Base-by-base conservation (phyloP, 1,140 invertebrate species). In the Panagrolaimus sp. region DNA sequence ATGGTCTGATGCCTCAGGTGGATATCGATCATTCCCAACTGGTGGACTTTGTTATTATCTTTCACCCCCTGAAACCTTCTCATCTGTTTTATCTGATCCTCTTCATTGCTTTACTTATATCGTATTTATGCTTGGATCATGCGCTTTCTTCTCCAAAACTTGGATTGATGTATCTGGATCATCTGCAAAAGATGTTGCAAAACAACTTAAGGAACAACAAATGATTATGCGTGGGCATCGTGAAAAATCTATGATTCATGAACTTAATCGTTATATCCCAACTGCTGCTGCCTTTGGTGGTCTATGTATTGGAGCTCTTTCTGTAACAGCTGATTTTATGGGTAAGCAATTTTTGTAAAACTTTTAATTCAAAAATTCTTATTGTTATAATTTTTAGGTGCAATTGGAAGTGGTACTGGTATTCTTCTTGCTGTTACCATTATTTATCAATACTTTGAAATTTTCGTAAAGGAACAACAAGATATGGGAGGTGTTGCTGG, bases 361-460 rank as follows among this genome's bases (percentile, higher is more conserved):
- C 32, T 63, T 76, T 45, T 28, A 46, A 21, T 17, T 6, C 15
- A 46, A 66, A 48, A 44, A 44, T 17, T 17, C 14, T 62, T 71
- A 14, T 43, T 15, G 3, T 38, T 7, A 38, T 38, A 15, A 5
- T 62, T 78, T 78, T 67, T 46, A 78, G 77, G 77, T 45, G 77
- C 77, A 10, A 81, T 78, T 64, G 77, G 77, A 21, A 76, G 73
- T 62, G 78, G 78, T 43, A 97, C 96, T 76, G 96, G 96, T 88
- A 99, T 99, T 80, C 86, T 99, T 28, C 87, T 99, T 58, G 96
- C 96, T 71, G 96, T 99, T 55, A 99, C 96, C 44, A 99, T 98
- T 83, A 99, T 99, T 83, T 99, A 99, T 85, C 96, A 98, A 87
- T 99, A 99, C 89, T 99, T 98, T 85, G 96, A 99, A 86, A 98